Evolutionary conservation across 2,113 vertebrate species (phyloP).

Genomic region (Cynopterus brachyotis): DNA sequence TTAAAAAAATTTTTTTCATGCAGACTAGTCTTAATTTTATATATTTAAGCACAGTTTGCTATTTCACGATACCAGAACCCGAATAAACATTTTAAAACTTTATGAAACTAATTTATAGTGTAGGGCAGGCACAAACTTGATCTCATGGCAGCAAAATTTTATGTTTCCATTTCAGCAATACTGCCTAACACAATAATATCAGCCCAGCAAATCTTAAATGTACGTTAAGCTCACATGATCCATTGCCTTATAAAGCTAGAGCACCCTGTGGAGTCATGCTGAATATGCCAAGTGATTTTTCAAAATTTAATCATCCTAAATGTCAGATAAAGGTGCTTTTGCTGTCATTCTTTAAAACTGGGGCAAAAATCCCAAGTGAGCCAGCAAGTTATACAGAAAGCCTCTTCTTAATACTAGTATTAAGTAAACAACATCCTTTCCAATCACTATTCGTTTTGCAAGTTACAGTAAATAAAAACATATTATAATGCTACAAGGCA

Average conservation of each 20-base stretch:
- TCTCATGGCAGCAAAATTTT: slow-evolving; percentile 84
- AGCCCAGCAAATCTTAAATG: slow-evolving; percentile 84
- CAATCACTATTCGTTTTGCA: slow-evolving; percentile 62
- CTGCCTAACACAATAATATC: slow-evolving; percentile 87
- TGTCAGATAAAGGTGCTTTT: slow-evolving; percentile 91
- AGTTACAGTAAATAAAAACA: slow-evolving; percentile 58
- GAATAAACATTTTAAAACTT: slow-evolving; percentile 84
- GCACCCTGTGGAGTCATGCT: slow-evolving; percentile 85
- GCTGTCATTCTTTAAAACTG: slow-evolving; percentile 90
- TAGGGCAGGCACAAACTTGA: slow-evolving; percentile 81
- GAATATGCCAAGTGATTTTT: slow-evolving; percentile 88
- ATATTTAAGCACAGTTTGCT: slow-evolving; percentile 69
- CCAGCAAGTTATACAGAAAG: slow-evolving; percentile 86
- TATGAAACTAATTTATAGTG: slow-evolving; percentile 83
- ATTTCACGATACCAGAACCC: slow-evolving; percentile 56
- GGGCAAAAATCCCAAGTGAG: slow-evolving; percentile 67
- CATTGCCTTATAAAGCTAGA: slow-evolving; percentile 86
- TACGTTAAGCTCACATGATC: slow-evolving; percentile 89
- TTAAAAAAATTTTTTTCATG: slow-evolving; percentile 54
- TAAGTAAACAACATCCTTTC: slow-evolving; percentile 75
- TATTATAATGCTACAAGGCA: slow-evolving; percentile 48
- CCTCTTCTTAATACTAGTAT: slow-evolving; percentile 80
- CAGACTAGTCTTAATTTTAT: slow-evolving; percentile 73
- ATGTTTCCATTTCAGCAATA: slow-evolving; percentile 85
- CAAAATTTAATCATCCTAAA: slow-evolving; percentile 93